Evolutionary conservation across 2,888 invertebrate genomes (phyloP).

Genomic region (Phaonia tiefii): DNA sequence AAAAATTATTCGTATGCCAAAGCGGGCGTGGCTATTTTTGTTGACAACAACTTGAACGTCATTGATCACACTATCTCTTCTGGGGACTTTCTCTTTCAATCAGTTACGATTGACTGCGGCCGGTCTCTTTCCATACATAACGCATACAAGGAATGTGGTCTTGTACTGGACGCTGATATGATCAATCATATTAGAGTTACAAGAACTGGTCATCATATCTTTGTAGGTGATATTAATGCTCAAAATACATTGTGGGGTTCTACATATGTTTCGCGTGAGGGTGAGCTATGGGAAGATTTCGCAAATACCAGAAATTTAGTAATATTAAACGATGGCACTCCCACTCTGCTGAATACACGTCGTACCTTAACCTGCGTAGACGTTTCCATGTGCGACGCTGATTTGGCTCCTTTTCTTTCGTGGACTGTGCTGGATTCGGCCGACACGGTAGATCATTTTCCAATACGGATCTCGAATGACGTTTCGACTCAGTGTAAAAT

Average conservation of each 20-base stretch:
- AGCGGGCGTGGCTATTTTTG: conserved; percentile 1
- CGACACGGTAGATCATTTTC: no score
- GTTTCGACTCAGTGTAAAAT: no score
- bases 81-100: conserved; percentile 1
- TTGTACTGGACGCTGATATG: neutral
- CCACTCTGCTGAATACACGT: conserved; percentile 26
- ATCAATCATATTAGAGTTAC: neutral
- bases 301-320: neutral
- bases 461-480: no score
- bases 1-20: conserved; percentile 23
- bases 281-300: conserved; percentile 31
- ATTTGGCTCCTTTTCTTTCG: conserved; percentile 9
- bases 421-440: no score
- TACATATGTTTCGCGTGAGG: neutral
- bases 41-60: conserved; percentile 3
- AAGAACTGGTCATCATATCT: conserved; percentile 4
- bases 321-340: conserved; percentile 41
- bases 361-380: conserved; percentile 25
- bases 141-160: conserved; percentile 27
- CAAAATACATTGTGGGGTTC: conserved; percentile 43
- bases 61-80: neutral
- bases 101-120: conserved; percentile 14
- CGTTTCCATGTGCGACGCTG: conserved; percentile 20
- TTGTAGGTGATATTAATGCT: conserved; percentile 33
- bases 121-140: neutral